These are phyloP conservation scores for Hesperophylax magnus DNA, from an alignment of 1,140 invertebrate genomes.

Conservation along the genomic window DNA sequence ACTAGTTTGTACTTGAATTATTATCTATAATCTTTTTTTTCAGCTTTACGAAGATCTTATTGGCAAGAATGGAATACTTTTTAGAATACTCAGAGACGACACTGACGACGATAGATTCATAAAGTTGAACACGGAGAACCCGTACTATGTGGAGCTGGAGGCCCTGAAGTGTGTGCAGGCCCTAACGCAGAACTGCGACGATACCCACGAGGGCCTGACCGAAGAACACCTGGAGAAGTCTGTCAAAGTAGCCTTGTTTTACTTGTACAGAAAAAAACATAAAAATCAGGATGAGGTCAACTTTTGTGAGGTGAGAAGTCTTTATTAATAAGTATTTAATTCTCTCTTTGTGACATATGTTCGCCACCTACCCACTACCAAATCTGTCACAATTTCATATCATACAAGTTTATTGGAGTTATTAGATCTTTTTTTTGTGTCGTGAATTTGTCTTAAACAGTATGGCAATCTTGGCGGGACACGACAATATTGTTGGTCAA, in stretches of 20 bases:
- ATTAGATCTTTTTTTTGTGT: too few relatives aligned
- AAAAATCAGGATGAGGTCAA: constrained; percentile 49
- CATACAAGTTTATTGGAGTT: too few relatives aligned
- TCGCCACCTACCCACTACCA: too few relatives aligned
- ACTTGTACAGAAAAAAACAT: constrained; percentile 49
- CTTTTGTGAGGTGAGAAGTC: constrained; percentile 48
- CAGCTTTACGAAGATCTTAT: constrained; percentile 49
- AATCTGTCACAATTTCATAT: too few relatives aligned
- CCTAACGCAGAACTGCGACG: constrained; percentile 22
- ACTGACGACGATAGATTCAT: background rate
- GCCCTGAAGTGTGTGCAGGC: constrained; percentile 48
- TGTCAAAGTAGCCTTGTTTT: constrained; percentile 17
- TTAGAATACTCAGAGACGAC: constrained; percentile 43
- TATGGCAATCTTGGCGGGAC: too few relatives aligned
- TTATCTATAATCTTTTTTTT: background rate
- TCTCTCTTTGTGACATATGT: too few relatives aligned
- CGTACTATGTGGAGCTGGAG: constrained; percentile 25
- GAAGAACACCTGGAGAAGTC: constrained; percentile 35
- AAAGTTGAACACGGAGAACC: constrained; percentile 1
- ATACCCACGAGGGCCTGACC: constrained; percentile 3
- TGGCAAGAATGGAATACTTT: constrained; percentile 45
- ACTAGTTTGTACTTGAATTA: too few relatives aligned
- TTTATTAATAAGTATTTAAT: too few relatives aligned
- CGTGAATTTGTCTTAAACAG: too few relatives aligned
- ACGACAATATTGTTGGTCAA: too few relatives aligned